Evolutionary conservation across 2,113 vertebrate genomes (phyloP).

Genomic region (Cheirogaleus medius): DNA sequence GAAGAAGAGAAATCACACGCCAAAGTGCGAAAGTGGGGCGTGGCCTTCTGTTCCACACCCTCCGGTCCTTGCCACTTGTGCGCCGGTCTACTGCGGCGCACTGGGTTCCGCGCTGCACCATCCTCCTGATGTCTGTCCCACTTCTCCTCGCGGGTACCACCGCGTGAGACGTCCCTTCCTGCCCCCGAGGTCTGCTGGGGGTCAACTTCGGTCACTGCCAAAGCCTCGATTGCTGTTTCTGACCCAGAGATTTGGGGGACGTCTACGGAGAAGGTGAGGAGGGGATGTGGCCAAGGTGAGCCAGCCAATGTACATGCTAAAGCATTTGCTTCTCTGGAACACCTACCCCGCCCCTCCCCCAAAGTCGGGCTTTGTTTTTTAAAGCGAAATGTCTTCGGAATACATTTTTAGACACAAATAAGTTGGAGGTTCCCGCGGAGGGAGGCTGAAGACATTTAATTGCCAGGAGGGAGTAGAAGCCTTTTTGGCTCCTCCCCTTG

Average conservation of each 20-base stretch:
- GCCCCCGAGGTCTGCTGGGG: neutral
- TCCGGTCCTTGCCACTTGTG: rapidly evolving
- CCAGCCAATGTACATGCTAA: neutral
- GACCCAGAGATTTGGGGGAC: neutral
- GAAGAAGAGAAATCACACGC: neutral
- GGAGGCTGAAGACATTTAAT: neutral
- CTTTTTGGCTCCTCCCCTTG: neutral
- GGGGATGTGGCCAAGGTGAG: rapidly evolving
- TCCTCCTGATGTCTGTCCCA: rapidly evolving
- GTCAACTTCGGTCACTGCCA: neutral
- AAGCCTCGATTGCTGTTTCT: neutral
- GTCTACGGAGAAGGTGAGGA: neutral
- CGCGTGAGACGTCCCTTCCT: rapidly evolving
- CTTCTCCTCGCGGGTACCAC: rapidly evolving
- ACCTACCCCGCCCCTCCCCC: neutral
- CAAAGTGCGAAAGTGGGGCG: neutral
- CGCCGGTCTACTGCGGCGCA: rapidly evolving
- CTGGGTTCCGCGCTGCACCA: rapidly evolving
- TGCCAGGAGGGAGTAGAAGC: neutral
- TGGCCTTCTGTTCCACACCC: rapidly evolving
- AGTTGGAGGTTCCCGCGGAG: neutral
- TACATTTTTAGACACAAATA: neutral
- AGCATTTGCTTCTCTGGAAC: neutral
- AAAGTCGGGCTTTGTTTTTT: neutral
- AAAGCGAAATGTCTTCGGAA: neutral